Conservation (phyloP, 2,888 invertebrate species). For the Encarsia formosa region DNA sequence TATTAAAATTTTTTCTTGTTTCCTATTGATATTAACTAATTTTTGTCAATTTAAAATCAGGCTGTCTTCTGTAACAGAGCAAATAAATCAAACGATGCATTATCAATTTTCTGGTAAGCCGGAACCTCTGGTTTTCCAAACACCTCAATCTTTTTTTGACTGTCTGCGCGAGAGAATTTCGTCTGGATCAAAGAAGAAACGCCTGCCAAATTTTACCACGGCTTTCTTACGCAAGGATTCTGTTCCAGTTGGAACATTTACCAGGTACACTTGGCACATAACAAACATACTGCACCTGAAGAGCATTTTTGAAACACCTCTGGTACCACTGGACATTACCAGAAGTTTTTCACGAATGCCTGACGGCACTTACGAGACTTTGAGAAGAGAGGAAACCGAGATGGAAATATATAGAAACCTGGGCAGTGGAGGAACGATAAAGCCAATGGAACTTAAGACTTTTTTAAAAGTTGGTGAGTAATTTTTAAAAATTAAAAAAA, state of each 20-base stretch:
- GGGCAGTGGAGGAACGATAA: constrained; percentile 51
- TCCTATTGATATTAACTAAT: not conserved
- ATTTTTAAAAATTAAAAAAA: constrained; percentile 1
- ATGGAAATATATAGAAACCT: constrained; percentile 47
- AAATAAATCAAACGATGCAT: constrained; percentile 71
- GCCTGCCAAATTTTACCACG: constrained; percentile 63
- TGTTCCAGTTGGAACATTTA: constrained; percentile 64
- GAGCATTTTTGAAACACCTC: constrained; percentile 67
- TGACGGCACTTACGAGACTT: constrained; percentile 58
- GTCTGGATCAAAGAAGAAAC: constrained; percentile 59
- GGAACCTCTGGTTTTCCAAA: constrained; percentile 66
- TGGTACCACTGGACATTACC: constrained; percentile 61
- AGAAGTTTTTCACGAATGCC: constrained; percentile 62
- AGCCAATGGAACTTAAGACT: constrained; percentile 61
- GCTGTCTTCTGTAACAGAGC: constrained; percentile 65
- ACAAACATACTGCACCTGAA: constrained; percentile 68
- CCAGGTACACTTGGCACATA: constrained; percentile 70
- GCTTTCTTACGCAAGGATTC: constrained; percentile 59
- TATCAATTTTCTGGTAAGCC: constrained; percentile 65
- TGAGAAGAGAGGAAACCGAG: constrained; percentile 49
- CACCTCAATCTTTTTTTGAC: constrained; percentile 68
- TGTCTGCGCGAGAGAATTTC: constrained; percentile 70
- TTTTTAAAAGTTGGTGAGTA: constrained; percentile 63
- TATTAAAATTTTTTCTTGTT: not conserved
- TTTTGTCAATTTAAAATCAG: not conserved